These are phyloP conservation scores for Alligator sinensis DNA, from an alignment of 2,113 vertebrate genomes.

Conservation along the genomic window DNA sequence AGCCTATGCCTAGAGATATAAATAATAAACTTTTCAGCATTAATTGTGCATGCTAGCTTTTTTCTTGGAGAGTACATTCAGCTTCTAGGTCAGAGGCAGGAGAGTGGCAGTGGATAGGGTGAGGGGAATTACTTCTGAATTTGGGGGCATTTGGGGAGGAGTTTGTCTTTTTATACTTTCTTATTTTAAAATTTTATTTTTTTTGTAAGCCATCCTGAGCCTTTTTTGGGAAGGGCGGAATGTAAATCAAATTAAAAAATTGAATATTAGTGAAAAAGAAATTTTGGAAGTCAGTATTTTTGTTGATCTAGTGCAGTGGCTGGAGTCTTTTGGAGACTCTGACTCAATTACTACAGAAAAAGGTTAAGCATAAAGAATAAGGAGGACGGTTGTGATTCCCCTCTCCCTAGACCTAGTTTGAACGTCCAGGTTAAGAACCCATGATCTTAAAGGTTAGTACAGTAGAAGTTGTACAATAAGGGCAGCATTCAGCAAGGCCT, in stretches of 20 bases:
- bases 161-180: too few species aligned
- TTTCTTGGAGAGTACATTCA: neutral
- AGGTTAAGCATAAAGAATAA: neutral
- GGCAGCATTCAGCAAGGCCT: neutral
- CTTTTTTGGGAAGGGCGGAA: too few species aligned
- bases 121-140: too few species aligned
- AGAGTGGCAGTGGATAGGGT: neutral
- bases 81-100: neutral
- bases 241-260: too few species aligned
- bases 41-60: neutral
- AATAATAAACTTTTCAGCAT: conserved; percentile 18
- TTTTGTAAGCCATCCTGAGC: too few species aligned
- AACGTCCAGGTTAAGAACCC: neutral
- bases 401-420: neutral
- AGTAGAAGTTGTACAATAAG: neutral
- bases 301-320: neutral
- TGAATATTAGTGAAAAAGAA: neutral
- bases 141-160: too few species aligned
- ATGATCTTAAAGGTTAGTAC: neutral
- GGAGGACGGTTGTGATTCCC: neutral
- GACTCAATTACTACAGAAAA: neutral
- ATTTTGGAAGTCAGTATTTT: neutral
- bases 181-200: too few species aligned
- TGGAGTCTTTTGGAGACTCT: neutral
- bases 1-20: conserved; percentile 4